Evolutionary conservation across 2,888 invertebrate genomes (phyloP).

Genomic region (Nezara viridula): DNA sequence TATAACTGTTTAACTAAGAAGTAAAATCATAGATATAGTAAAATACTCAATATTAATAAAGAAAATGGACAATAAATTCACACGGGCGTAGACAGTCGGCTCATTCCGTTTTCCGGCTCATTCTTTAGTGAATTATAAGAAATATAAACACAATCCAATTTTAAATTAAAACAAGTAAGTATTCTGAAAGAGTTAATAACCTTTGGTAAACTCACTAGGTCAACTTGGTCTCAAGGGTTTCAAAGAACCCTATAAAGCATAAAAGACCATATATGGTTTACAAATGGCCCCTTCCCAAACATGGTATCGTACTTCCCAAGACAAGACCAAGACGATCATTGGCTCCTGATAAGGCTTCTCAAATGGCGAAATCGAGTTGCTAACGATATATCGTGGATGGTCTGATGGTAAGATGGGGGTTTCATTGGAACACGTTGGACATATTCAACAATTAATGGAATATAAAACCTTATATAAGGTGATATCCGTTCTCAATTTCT

Average conservation of each 20-base stretch:
- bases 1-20: too few relatives aligned
- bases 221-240: not conserved
- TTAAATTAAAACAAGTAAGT: too few relatives aligned
- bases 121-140: too few relatives aligned
- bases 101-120: too few relatives aligned
- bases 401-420: not conserved
- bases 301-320: not conserved
- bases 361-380: not conserved
- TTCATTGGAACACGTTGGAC: not conserved
- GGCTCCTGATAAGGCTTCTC: not conserved
- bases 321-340: not conserved
- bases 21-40: too few relatives aligned
- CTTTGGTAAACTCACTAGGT: not conserved
- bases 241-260: not conserved
- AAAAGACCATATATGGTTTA: not conserved
- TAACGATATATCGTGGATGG: not conserved
- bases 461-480: too few relatives aligned
- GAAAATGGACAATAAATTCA: too few relatives aligned
- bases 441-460: not conserved
- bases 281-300: not conserved
- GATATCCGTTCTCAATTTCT: not conserved
- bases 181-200: not conserved
- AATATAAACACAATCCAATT: too few relatives aligned
- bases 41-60: too few relatives aligned
- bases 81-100: too few relatives aligned